Base-by-base conservation (phyloP, 1,140 invertebrate species). In the Drosophila subobscura region DNA sequence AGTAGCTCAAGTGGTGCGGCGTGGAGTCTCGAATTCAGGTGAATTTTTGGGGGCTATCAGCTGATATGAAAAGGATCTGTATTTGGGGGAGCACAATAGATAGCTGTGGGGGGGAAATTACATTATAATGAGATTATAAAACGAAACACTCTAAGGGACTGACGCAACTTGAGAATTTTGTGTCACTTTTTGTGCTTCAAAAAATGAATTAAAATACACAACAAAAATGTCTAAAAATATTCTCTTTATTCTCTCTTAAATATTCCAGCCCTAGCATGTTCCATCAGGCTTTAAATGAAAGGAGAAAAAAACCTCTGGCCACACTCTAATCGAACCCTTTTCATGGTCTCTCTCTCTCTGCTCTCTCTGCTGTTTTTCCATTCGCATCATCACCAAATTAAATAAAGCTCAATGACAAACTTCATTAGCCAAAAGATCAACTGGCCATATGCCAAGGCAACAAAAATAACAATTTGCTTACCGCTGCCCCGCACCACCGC, bases 391-490 rank as follows among this genome's bases (percentile, higher is more conserved):
- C 83, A 64, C 65, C 72, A 88, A 86, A 86, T 86, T 86, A 86
- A 86, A 86, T 86, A 88, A 88, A 88, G 83, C 83, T 88, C 84
- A 88, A 89, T 88, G 83, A 88, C 83, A 88, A 88, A 88, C 83
- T 88, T 88, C 83, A 88, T 88, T 88, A 88, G 83, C 84, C 79
- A 66, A 83, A 78, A 86, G 79, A 88, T 88, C 84, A 88, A 88
- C 83, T 83, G 78, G 50, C 61, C 83, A 79, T 77, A 85, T 74
- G 80, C 67, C 73, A 73, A 88, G 33, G 70, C 56, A 86, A 72
- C 72, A 86, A 86, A 83, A 88, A 86, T 84, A 89, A 74, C 81
- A 80, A 86, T 74, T 85, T 80, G 72, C 67, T 73, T 60, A 49
- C 53, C 22, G 59, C 65, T 10, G 20, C 25, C 4, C 56, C 61